Evolutionary conservation across 2,113 vertebrate species (phyloP).

Genomic region (Tursiops truncatus): DNA sequence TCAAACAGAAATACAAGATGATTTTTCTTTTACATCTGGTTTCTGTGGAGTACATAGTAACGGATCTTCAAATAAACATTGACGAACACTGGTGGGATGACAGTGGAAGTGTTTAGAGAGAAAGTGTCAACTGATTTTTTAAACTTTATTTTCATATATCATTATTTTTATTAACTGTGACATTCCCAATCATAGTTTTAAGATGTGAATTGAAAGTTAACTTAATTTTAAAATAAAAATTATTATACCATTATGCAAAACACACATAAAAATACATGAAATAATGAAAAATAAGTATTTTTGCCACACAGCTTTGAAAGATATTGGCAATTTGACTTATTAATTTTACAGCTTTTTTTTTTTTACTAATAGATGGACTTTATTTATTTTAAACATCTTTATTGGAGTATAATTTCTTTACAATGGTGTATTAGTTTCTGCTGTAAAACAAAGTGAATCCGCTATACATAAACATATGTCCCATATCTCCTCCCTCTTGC

Average conservation of each 20-base stretch:
- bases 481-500: too few species aligned
- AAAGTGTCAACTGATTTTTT: neutral
- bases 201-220: neutral
- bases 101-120: neutral
- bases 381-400: too few species aligned
- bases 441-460: too few species aligned
- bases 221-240: neutral
- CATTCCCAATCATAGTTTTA: neutral
- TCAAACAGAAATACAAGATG: neutral
- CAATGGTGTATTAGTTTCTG: too few species aligned
- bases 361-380: too few species aligned
- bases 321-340: neutral
- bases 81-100: neutral
- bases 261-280: neutral
- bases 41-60: neutral
- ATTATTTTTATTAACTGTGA: neutral
- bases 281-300: neutral
- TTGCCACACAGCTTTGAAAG: neutral
- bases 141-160: neutral
- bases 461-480: too few species aligned
- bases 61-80: neutral
- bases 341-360: neutral
- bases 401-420: too few species aligned
- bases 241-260: neutral
- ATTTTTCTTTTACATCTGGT: neutral